Percentiles rank a stretch among this genome's conserved stretches.
Conservation (phyloP, 30 jellyfish, hydroid and myxozoan genomes). For the Haliclystus octoradiatus region DNA sequence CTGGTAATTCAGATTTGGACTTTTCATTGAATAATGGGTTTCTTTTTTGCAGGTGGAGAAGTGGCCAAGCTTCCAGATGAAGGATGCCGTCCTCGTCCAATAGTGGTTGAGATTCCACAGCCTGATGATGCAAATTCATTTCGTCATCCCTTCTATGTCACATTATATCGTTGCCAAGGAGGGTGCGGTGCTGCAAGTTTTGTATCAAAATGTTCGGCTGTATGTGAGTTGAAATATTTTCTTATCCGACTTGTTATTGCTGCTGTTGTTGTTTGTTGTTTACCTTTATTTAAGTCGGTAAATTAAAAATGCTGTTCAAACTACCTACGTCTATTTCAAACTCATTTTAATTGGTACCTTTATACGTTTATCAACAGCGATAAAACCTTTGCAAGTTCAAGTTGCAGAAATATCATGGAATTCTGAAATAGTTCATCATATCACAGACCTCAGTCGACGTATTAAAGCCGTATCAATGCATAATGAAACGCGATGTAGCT, state of each 20-base stretch:
- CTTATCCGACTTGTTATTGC: background rate
- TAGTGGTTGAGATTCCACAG: conserved; percentile 45
- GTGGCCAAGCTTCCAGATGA: conserved; percentile 50
- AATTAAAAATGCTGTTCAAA: too few relatives aligned
- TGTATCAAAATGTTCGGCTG: conserved; percentile 50
- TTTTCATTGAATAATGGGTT: too few relatives aligned
- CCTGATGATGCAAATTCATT: conserved; percentile 43
- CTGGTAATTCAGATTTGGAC: too few relatives aligned
- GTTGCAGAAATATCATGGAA: conserved; percentile 58
- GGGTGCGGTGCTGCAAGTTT: conserved; percentile 73
- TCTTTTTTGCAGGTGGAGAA: conserved; percentile 24
- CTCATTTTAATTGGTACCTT: too few relatives aligned
- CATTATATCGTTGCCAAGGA: conserved; percentile 62
- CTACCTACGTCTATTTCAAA: too few relatives aligned
- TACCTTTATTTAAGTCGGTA: too few relatives aligned
- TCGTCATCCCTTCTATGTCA: conserved; percentile 62
- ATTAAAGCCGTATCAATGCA: conserved; percentile 26
- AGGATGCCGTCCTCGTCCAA: conserved; percentile 69
- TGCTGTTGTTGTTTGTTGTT: background rate
- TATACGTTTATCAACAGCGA: too few relatives aligned
- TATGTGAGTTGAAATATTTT: conserved; percentile 22
- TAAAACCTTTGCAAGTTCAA: conserved; percentile 35
- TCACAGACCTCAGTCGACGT: conserved; percentile 13
- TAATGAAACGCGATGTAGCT: conserved; percentile 58
- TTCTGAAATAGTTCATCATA: background rate